Conservation (phyloP, 2,797 vertebrate species). For the Meda fulgida region DNA sequence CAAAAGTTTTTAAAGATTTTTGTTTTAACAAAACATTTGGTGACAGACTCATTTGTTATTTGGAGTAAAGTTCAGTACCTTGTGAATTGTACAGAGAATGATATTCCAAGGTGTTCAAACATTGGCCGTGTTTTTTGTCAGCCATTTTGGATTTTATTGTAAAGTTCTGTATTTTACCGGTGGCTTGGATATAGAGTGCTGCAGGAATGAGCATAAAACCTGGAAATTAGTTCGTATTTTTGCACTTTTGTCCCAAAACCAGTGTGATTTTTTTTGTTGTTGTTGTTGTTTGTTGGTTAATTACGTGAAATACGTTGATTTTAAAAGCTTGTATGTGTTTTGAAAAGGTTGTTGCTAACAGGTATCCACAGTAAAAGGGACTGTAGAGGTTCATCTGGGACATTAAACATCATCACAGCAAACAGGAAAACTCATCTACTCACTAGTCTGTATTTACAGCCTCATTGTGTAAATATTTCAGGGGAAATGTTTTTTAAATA, state of each 20-base stretch:
- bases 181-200: neutral
- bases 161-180: neutral
- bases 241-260: neutral
- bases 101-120: neutral
- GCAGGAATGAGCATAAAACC: neutral
- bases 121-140: neutral
- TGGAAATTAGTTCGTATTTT: neutral
- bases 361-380: neutral
- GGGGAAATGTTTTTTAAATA: neutral
- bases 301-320: neutral
- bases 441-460: neutral
- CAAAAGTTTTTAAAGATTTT: neutral
- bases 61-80: neutral
- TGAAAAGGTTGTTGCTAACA: neutral
- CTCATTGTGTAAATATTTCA: neutral
- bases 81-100: neutral
- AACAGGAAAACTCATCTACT: too few species aligned
- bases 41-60: neutral
- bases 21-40: neutral
- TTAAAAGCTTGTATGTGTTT: neutral
- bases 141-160: neutral
- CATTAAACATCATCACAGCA: too few species aligned
- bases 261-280: neutral
- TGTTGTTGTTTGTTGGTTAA: too few species aligned
- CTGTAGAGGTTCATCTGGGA: neutral